phyloP scores from a whole-genome alignment of 1,140 invertebrate genomes.

The Pseudomyrmex cubaensis region DNA sequence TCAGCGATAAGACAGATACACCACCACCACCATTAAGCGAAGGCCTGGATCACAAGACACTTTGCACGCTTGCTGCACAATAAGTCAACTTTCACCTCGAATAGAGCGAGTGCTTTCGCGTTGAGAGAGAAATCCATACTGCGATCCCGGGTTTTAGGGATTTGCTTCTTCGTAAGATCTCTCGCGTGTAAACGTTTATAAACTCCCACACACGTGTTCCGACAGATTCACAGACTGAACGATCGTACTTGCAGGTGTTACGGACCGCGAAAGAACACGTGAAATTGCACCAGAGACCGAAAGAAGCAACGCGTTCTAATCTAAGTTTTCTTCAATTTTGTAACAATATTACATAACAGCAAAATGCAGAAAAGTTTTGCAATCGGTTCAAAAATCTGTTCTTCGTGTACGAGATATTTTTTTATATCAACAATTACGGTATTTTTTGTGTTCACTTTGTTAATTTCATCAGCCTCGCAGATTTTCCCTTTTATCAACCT shows the following conservation, averaged over 20 bases:
- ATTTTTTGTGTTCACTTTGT: too few relatives aligned
- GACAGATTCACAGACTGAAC: background rate
- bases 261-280: background rate
- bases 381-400: too few relatives aligned
- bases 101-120: conserved; percentile 43
- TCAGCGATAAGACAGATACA: conserved; percentile 22
- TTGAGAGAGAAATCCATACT: conserved; percentile 52
- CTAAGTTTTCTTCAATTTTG: background rate
- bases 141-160: background rate
- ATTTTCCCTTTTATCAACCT: background rate
- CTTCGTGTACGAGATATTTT: too few relatives aligned
- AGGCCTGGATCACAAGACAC: conserved; percentile 31
- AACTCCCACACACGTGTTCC: background rate
- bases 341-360: conserved; percentile 11
- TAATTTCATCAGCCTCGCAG: too few relatives aligned
- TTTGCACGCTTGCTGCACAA: conserved; percentile 45
- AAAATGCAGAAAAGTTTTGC: background rate
- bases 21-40: background rate
- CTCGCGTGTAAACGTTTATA: background rate
- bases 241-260: background rate
- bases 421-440: too few relatives aligned
- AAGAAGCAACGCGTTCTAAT: background rate
- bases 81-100: conserved; percentile 56
- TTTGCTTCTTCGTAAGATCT: background rate
- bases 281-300: background rate